Evolutionary conservation across 30 jellyfish, hydroid and myxozoan genomes (phyloP), one percentile per base, ranked within the genome.

Genomic region (Hydractinia symbiolongicarpus): DNA sequence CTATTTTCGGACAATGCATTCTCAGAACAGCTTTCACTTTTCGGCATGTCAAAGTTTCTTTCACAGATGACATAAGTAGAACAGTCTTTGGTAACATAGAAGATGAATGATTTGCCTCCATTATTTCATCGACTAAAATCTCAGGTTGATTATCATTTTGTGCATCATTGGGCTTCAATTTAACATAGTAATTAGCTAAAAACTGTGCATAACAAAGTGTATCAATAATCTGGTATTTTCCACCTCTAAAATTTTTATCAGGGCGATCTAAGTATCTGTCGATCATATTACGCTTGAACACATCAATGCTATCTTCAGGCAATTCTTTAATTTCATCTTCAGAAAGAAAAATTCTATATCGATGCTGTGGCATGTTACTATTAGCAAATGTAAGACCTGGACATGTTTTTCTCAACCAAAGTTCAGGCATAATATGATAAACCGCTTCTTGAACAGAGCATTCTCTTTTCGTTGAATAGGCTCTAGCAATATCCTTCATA

Each of bases 121-220:
- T 64, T n/a, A 64, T 7, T 9, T 13, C 74, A 6, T 64, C 74
- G 40, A 51, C 52, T 11, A 58, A 51, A n/a, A n/a, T 44, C 19
- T 13, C 40, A n/a, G 74, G 74, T 64, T 64, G 74, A 7, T 51
- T 64, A 51, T 64, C 74, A 13, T 13, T 64, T 64, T 64, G 8
- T n/a, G 16, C 17, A 13, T 64, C 74, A 64, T 7, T 51, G 40
- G 52, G 40, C 74, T 16, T 30, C 19, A 16, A 67, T 10, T 64
- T 64, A 13, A 64, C 52, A 64, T 44, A 64, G 40, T 64, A 64
- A 64, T 64, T n/a, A 6, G 19, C 40, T 6, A 30, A 80, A 66
- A 62, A 52, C 61, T 80, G 72, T n/a, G 88, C 88, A 80, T n/a
- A 80, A 66, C 88, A 80, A 55, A 78, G 21, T 13, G 21, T 53